Evolutionary conservation across 2,888 invertebrate genomes (phyloP).

Genomic region (Caradrina kadenii): DNA sequence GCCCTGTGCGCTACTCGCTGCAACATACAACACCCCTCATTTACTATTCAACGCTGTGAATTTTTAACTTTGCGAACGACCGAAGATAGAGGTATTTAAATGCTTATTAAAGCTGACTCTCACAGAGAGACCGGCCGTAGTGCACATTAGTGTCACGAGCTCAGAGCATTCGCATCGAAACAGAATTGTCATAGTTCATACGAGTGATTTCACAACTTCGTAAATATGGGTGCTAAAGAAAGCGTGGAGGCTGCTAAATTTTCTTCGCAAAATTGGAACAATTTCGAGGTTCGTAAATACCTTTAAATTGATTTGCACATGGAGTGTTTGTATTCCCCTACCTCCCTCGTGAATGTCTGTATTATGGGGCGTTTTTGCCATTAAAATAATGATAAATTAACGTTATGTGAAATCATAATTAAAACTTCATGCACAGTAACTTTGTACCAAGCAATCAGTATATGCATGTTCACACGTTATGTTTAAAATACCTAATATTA

Average conservation of each 20-base stretch:
- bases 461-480: conserved; percentile 82
- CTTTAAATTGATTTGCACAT: conserved; percentile 89
- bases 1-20: conserved; percentile 76
- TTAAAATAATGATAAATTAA: conserved; percentile 71
- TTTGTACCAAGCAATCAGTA: conserved; percentile 73
- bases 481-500: conserved; percentile 57
- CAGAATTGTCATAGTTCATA: conserved; percentile 86
- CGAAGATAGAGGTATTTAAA: conserved; percentile 87
- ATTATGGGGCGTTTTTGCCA: conserved; percentile 74
- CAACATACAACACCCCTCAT: conserved; percentile 85
- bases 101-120: conserved; percentile 84
- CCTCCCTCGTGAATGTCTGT: conserved; percentile 86
- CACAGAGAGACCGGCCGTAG: conserved; percentile 84
- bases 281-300: conserved; percentile 93
- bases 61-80: conserved; percentile 86
- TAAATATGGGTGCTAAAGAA: conserved; percentile 95
- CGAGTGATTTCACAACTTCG: conserved; percentile 87
- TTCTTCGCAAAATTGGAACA: conserved; percentile 95
- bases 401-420: conserved; percentile 73
- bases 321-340: conserved; percentile 88
- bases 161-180: conserved; percentile 87
- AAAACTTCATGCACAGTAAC: conserved; percentile 82
- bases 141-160: conserved; percentile 87
- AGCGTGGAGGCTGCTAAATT: conserved; percentile 95
- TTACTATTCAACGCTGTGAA: conserved; percentile 88